Evolutionary conservation across 2,113 vertebrate genomes (phyloP).

Genomic region (Canis aureus): DNA sequence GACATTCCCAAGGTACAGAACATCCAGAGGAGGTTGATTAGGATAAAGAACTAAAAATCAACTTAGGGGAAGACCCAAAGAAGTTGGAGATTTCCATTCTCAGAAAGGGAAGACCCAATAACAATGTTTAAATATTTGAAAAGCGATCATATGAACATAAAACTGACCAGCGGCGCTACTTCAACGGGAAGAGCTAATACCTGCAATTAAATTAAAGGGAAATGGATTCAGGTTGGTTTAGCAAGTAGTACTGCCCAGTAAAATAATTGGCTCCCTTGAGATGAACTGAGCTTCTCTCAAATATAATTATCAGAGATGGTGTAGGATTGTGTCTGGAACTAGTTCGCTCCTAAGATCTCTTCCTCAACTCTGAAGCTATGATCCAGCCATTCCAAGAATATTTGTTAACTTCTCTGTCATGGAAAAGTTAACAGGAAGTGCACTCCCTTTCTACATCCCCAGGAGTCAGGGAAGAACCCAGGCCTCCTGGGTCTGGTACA

Average conservation of each 20-base stretch:
- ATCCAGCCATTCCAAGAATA: background rate
- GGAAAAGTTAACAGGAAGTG: background rate
- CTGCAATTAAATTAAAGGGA: background rate
- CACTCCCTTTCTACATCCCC: background rate
- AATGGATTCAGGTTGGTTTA: slow-evolving; percentile 27
- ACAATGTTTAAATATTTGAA: background rate
- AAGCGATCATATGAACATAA: background rate
- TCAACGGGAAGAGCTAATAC: slow-evolving; percentile 8
- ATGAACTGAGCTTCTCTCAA: slow-evolving; percentile 26
- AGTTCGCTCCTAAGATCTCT: background rate
- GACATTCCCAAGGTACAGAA: background rate
- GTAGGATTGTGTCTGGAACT: background rate
- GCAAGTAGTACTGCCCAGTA: background rate
- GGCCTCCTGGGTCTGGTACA: background rate
- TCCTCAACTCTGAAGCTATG: background rate
- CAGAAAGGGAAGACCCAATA: background rate
- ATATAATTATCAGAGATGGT: slow-evolving; percentile 13
- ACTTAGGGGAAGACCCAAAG: background rate
- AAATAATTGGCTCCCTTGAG: slow-evolving; percentile 59
- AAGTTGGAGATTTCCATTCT: background rate
- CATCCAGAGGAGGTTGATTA: background rate
- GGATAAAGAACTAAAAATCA: slow-evolving; percentile 8
- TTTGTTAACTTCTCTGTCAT: background rate
- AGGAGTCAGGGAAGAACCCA: background rate
- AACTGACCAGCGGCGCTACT: background rate